phyloP scores from a whole-genome alignment of 2,797 vertebrate species.

The Sciaenops ocellatus region DNA sequence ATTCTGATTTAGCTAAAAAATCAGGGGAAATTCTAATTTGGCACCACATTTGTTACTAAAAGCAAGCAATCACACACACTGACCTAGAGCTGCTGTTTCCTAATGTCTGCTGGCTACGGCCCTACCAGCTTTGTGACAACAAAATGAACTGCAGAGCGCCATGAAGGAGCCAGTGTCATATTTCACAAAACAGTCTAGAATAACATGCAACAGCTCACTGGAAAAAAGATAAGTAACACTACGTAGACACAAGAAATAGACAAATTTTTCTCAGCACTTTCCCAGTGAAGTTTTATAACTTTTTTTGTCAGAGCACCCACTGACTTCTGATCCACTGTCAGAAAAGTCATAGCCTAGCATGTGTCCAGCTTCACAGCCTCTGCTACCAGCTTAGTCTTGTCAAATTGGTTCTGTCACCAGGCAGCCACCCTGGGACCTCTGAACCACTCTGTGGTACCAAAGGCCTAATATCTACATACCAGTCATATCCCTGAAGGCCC shows the following conservation, averaged over 20 bases:
- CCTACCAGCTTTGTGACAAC: conserved; percentile 10
- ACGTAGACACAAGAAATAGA: neutral
- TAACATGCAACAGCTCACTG: conserved; percentile 10
- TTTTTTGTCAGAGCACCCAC: neutral
- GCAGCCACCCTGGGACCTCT: neutral
- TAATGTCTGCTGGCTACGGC: conserved; percentile 24
- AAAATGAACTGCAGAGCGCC: conserved; percentile 29
- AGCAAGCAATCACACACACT: conserved; percentile 1
- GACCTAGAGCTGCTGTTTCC: conserved; percentile 14
- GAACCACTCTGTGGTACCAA: conserved; percentile 12
- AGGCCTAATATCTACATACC: conserved; percentile 2
- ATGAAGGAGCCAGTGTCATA: conserved; percentile 21
- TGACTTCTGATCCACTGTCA: neutral
- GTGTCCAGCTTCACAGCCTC: neutral
- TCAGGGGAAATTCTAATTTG: neutral
- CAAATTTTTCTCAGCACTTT: neutral
- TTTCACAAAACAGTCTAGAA: conserved; percentile 41
- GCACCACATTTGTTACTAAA: neutral
- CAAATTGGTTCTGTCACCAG: conserved; percentile 1
- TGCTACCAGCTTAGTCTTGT: neutral
- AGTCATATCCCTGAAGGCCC: conserved; percentile 10
- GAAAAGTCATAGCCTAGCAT: neutral
- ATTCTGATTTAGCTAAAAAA: neutral
- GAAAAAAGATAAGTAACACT: neutral
- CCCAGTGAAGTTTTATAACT: neutral